phyloP scores from a whole-genome alignment of 92 coral and sea anemone species.

The Porites rus region DNA sequence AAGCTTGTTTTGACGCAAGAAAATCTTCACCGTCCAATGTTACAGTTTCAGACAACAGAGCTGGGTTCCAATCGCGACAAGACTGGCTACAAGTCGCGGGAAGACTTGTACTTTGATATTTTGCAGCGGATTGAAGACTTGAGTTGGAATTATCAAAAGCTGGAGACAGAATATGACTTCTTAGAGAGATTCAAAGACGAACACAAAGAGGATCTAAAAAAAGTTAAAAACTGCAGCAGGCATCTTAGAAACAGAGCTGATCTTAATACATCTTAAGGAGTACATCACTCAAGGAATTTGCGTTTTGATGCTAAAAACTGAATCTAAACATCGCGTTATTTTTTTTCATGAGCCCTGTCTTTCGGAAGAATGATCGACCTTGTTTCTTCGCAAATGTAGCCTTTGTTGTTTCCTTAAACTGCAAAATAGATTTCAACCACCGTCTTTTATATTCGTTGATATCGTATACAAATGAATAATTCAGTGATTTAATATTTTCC shows the following conservation, averaged over 20 bases:
- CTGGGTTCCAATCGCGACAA: background rate
- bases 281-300: background rate
- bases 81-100: slow-evolving; percentile 20
- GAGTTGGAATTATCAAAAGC: slow-evolving; percentile 73
- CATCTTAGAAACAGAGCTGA: slow-evolving; percentile 18
- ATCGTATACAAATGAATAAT: too few relatives aligned
- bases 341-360: too few relatives aligned
- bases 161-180: slow-evolving; percentile 75
- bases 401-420: too few relatives aligned
- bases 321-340: too few relatives aligned
- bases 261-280: background rate
- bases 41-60: background rate
- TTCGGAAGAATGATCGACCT: too few relatives aligned
- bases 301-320: too few relatives aligned
- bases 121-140: slow-evolving; percentile 82
- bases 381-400: too few relatives aligned
- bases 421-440: too few relatives aligned
- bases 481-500: too few relatives aligned
- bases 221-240: slow-evolving; percentile 55
- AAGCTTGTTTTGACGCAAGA: background rate
- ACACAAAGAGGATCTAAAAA: slow-evolving; percentile 63
- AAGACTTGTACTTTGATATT: slow-evolving; percentile 59
- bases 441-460: background rate
- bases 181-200: slow-evolving; percentile 68
- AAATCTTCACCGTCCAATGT: background rate